Percentiles rank a stretch among this genome's conserved stretches.
phyloP scores from a whole-genome alignment of 1,140 invertebrate genomes.

The Orchesella cincta region DNA sequence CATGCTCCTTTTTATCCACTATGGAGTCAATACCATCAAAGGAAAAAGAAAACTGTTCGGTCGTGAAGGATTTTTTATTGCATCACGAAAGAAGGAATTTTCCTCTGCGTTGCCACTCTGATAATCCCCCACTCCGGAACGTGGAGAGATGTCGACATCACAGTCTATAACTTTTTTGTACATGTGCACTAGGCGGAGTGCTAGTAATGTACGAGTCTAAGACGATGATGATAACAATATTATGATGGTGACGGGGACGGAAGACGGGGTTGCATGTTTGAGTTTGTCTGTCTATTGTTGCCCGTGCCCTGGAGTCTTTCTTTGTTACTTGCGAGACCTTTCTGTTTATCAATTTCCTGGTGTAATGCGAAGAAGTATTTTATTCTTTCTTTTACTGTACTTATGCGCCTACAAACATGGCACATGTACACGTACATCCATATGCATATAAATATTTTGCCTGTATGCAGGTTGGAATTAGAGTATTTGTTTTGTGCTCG shows the following conservation, averaged over 20 bases:
- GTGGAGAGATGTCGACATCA: not conserved
- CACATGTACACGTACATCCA: too few species aligned
- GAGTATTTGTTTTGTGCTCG: too few species aligned
- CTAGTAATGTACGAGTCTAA: not conserved
- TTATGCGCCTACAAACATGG: too few species aligned
- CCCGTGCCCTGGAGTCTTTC: slow-evolving; percentile 12
- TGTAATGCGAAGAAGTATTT: too few species aligned
- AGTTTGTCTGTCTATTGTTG: slow-evolving; percentile 5
- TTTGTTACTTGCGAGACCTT: not conserved
- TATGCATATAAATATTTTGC: too few species aligned
- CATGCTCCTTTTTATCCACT: slow-evolving; percentile 14
- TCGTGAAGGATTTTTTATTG: slow-evolving; percentile 7
- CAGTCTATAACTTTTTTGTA: too few species aligned
- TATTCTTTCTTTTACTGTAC: too few species aligned
- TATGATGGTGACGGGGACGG: not conserved
- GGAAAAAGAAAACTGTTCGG: slow-evolving; percentile 9
- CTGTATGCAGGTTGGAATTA: too few species aligned
- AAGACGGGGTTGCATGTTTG: not conserved
- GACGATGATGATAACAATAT: not conserved
- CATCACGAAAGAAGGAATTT: slow-evolving; percentile 18
- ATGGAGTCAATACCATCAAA: slow-evolving; percentile 21
- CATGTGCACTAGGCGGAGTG: not conserved
- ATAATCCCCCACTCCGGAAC: slow-evolving; percentile 17
- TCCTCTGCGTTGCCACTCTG: not conserved
- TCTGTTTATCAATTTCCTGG: not conserved